Evolutionary conservation across 2,888 invertebrate species (phyloP), one percentile per base, ranked within the genome.

Genomic region (Leptopilina syphax): DNA sequence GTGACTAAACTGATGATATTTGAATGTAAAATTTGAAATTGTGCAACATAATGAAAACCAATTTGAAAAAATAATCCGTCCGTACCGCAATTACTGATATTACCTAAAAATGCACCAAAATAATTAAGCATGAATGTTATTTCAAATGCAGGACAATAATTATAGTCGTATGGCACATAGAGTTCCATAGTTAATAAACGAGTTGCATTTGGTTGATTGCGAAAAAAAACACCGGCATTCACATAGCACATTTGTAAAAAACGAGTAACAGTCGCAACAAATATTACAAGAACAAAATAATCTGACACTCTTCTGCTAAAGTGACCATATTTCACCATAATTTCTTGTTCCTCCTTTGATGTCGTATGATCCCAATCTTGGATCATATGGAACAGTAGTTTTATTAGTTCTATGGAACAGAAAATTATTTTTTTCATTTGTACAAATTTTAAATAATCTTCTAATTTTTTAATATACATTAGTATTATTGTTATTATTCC

Each of bases 171-270:
- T 63, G 63, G 63, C 9, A 63, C 24, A 63, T 63, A 63, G 24
- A 63, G 63, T 18, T 63, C 63, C 18, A 63, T 24, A 7, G 63
- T 63, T 8, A 63, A 24, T 24, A 24, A 7, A 63, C 63, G 24
- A 63, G 63, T 63, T 63, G 63, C 18, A 18, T 63, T 63, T 24
- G 24, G 63, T 8, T 63, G 3, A 63, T 63, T 63, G 8, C 63
- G 18, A 63, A 63, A 63, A 18, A 63, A 63, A 24, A 63, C 63
- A 24, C 9, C 9, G 1, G 9, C 24, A 63, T 63, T 63, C 24
- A 63, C 63, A 63, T 24, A 63, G 63, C 63, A 63, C 63, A 63
- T 63, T 63, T 63, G 63, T 7, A 63, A 9, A 24, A 63, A 63
- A 3, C 63, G 18, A 9, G 63, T 63, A 7, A 18, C 1, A 63